Evolutionary conservation across 2,888 invertebrate genomes (phyloP).

Genomic region (Zaprionus bogoriensis): DNA sequence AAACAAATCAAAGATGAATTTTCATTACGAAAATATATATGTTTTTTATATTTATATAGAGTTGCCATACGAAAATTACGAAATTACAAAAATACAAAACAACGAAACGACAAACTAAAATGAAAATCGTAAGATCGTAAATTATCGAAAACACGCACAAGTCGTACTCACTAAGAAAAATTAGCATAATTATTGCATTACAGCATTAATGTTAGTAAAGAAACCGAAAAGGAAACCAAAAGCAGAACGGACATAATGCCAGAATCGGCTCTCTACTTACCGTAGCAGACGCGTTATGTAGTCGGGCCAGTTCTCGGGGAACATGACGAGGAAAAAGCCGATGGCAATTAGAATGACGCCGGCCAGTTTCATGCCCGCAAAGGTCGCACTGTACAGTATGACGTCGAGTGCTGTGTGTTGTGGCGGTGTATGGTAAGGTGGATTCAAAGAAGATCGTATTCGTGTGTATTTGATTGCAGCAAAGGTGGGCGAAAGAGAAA

Average conservation of each 20-base stretch:
- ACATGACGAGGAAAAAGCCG: slow-evolving; percentile 96
- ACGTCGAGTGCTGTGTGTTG: slow-evolving; percentile 89
- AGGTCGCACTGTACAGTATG: slow-evolving; percentile 91
- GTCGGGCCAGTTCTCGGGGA: slow-evolving; percentile 98
- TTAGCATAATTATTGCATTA: slow-evolving; percentile 56
- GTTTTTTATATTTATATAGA: slow-evolving; percentile 15
- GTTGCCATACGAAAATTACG: slow-evolving; percentile 29
- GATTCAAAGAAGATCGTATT: background rate
- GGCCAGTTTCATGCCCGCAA: slow-evolving; percentile 97
- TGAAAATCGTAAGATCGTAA: slow-evolving; percentile 17
- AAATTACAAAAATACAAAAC: slow-evolving; percentile 14
- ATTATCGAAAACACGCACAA: slow-evolving; percentile 60
- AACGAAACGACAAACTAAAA: background rate
- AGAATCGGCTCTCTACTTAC: slow-evolving; percentile 84
- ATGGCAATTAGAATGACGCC: slow-evolving; percentile 95
- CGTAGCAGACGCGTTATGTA: slow-evolving; percentile 94
- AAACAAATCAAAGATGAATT: slow-evolving; percentile 31
- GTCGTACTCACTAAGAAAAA: slow-evolving; percentile 56
- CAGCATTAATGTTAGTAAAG: slow-evolving; percentile 25
- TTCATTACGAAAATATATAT: slow-evolving; percentile 5
- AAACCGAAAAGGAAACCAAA: slow-evolving; percentile 9
- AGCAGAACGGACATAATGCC: background rate
- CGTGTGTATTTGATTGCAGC: slow-evolving; percentile 10
- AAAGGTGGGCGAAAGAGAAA: background rate
- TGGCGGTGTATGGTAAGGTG: background rate